A percentile compares a stretch with the other conserved stretches of the same genome.
Evolutionary conservation across 1,140 invertebrate species (phyloP).

Genomic region (Drosophila willistoni): DNA sequence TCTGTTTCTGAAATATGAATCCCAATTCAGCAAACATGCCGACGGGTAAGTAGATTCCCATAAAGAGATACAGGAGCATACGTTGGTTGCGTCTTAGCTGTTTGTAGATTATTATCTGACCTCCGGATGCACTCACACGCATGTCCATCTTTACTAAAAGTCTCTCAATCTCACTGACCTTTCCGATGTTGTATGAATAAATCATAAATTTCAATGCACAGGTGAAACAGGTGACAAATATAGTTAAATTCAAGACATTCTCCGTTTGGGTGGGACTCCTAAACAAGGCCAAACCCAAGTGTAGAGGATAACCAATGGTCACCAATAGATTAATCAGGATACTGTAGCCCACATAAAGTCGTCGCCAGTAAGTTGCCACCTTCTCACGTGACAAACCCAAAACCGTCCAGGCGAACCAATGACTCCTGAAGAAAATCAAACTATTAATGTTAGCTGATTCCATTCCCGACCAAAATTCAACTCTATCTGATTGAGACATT

Average conservation of each 20-base stretch:
- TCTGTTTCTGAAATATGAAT: conserved; percentile 47
- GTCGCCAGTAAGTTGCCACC: background rate
- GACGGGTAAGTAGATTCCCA: conserved; percentile 41
- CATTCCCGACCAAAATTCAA: background rate
- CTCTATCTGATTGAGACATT: conserved; percentile 21
- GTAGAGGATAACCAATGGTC: conserved; percentile 60
- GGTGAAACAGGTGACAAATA: conserved; percentile 41
- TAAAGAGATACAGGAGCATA: conserved; percentile 34
- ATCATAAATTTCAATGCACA: conserved; percentile 57
- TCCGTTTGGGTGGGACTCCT: conserved; percentile 39
- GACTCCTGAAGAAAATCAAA: conserved; percentile 49
- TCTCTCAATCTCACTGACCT: conserved; percentile 46
- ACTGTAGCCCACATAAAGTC: conserved; percentile 32
- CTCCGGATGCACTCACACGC: conserved; percentile 5
- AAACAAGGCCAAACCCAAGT: conserved; percentile 54
- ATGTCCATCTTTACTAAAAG: conserved; percentile 49
- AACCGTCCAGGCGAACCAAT: conserved; percentile 49
- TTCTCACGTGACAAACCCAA: conserved; percentile 31
- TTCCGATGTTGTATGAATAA: conserved; percentile 48
- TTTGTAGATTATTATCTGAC: conserved; percentile 36
- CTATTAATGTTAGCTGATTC: conserved; percentile 31
- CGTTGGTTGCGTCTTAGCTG: conserved; percentile 37
- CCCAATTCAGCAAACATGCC: conserved; percentile 52
- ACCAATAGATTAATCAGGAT: conserved; percentile 46
- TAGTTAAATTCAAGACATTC: conserved; percentile 59